Conservation (phyloP, 2,797 vertebrate genomes). For the Neosilurus mollespiculum region DNA sequence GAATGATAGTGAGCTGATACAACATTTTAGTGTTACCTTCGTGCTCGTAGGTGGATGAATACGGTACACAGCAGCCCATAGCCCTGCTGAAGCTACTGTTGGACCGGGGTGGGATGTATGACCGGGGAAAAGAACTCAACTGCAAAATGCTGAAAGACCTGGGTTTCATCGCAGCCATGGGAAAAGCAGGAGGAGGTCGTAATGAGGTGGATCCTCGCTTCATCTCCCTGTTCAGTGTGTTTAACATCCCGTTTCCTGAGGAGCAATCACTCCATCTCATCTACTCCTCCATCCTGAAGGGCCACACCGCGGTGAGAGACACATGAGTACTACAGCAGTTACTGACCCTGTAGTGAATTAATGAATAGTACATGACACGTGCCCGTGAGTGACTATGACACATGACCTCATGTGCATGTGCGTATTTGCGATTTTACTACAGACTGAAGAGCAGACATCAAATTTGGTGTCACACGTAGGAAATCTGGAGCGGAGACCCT, state of each 20-base stretch:
- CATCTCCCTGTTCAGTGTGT: constrained; percentile 90
- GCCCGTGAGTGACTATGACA: no score
- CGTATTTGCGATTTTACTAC: no score
- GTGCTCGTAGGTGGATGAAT: constrained; percentile 83
- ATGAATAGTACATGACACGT: no score
- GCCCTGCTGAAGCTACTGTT: constrained; percentile 90
- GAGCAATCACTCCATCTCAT: constrained; percentile 85
- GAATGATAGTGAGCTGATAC: no score
- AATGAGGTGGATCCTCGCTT: constrained; percentile 93
- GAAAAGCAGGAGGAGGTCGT: constrained; percentile 91
- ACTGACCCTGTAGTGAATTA: no score
- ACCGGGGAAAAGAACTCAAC: constrained; percentile 90
- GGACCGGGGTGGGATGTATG: constrained; percentile 87
- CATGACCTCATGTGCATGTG: no score
- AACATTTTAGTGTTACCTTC: background rate
- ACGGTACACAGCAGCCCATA: constrained; percentile 95
- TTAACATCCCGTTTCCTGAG: constrained; percentile 86
- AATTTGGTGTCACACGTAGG: no score
- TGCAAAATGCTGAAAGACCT: constrained; percentile 90
- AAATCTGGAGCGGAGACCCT: no score
- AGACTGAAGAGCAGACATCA: no score
- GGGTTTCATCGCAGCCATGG: constrained; percentile 92
- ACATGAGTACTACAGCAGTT: background rate
- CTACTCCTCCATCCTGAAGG: constrained; percentile 88
- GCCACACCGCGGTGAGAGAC: constrained; percentile 81